Base-by-base conservation (phyloP, 2,797 vertebrate species). In the Petrocephalus schoutedeni region DNA sequence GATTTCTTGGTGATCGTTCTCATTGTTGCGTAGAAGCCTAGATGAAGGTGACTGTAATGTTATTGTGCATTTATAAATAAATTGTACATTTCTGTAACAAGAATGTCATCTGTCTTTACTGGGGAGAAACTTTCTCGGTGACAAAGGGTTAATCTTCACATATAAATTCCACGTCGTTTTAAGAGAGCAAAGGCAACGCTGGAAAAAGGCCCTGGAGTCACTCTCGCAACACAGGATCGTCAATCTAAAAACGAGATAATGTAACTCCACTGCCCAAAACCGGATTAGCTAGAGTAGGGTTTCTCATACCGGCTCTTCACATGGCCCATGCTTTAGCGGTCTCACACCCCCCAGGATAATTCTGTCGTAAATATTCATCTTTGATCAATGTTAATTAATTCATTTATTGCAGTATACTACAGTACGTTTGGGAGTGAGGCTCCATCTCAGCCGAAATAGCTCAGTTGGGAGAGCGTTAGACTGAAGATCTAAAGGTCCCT, bases 401-500 rank as follows among this genome's bases (percentile, higher is more conserved):
- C 28, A 28, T 77, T 77, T 45, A 0, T 41, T 41, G 36, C 0
- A 16, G 28, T 32, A 4, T 71, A 32, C 28, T 67, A 0, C 1
- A 67, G 14, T 32, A 67, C 0, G 14, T 9, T 36, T 1, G 1
- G 4, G 57, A 23, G 2, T 0, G 0, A 0, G 0, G 0, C 1
- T 7, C 5, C 3, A 0, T 0, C 10, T 0, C 0, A 12, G 88
- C 89, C 88, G 90, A 90, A 90, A 90, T 90, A 89, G 90, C 90
- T 90, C 90, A 90, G 88, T 90, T 89, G 90, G 88, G 90, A 90
- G 90, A 90, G 90, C 88, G 90, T 89, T 90, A 90, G 90, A 90
- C 90, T 90, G 90, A 89, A 89, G 90, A 90, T 90, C 90, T 90
- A 89, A 90, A 90, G 88, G 90, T 89, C 87, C 91, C 91, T 91